A percentile compares a stretch with the other conserved stretches of the same genome.
Conservation (phyloP, 2,888 invertebrate species). For the Ectropis crepuscularia region DNA sequence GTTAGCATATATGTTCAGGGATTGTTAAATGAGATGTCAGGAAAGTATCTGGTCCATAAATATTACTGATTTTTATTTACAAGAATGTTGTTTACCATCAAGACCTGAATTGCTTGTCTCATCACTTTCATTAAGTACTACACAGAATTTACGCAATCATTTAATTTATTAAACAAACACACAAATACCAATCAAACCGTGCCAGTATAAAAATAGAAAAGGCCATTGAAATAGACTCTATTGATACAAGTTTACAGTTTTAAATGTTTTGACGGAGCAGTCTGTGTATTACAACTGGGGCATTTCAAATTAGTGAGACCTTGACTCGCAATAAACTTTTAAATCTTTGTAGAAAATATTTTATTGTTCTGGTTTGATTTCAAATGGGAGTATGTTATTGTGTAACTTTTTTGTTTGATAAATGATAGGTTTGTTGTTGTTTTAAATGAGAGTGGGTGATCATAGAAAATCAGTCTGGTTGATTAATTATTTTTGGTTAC, state of each 20-base stretch:
- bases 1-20: too few relatives aligned
- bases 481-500: too few relatives aligned
- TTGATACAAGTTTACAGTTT: constrained; percentile 13
- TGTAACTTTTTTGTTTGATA: neutral
- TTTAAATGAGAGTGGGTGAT: too few relatives aligned
- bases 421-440: too few relatives aligned
- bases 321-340: constrained; percentile 14
- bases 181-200: constrained; percentile 5
- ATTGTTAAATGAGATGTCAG: too few relatives aligned
- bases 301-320: constrained; percentile 7
- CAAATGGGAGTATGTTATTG: too few relatives aligned
- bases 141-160: neutral
- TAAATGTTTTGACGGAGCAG: constrained; percentile 20
- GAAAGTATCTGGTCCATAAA: too few relatives aligned
- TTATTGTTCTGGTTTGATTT: neutral
- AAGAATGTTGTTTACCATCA: too few relatives aligned
- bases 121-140: neutral
- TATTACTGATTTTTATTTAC: too few relatives aligned
- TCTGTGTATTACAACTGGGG: constrained; percentile 12
- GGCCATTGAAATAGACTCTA: constrained; percentile 15
- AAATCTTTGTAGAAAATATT: neutral
- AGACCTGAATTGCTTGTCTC: too few relatives aligned
- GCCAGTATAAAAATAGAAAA: constrained; percentile 6
- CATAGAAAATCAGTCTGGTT: too few relatives aligned
- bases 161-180: neutral